Base-by-base conservation (phyloP, 2,888 invertebrate genomes). In the Tenthredo amoena region DNA sequence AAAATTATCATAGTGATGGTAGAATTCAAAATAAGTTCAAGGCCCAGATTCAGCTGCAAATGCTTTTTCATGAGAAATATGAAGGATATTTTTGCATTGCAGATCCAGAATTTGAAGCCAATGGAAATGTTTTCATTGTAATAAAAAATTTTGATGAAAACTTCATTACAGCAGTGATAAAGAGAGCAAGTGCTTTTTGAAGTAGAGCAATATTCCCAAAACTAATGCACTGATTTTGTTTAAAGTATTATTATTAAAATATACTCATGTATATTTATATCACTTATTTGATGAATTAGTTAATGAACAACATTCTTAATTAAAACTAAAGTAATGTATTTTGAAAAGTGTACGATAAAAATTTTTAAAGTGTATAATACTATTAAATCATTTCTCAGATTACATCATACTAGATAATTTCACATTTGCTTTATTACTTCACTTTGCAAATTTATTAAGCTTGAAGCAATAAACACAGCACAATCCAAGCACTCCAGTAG, bases 1-100 rank as follows among this genome's bases (percentile, higher is more conserved):
- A 85, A 58, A 84, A 86, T 47, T 89, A 88, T 87, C 55, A 88
- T 43, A 86, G 84, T 31, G 84, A 87, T 77, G 85, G 86, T 9
- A 84, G 85, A 85, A 84, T 86, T 26, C 77, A 74, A 71, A 34
- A 72, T 31, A 88, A 88, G 84, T 88, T 84, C 85, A 85, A 87
- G 50, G 88, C 88, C 31, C 90, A 91, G 85, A 87, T 90, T 26
- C 88, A 90, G 50, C 12, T 90, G 79, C 89, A 90, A 86, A 90
- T 90, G 90, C 87, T 87, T 82, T 82, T 89, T 55, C 55, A 87
- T 31, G 77, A 86, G 18, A 87, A 88, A 84, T 86, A 85, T 65
- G 86, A 87, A 76, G 88, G 87, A 10, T 84, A 88, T 37, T 90
- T 90, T 85, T 89, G 88, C 86, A 87, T 90, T 26, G 89, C 90